phyloP scores from a whole-genome alignment of 2,797 vertebrate species.

The Gorsachius magnificus region DNA sequence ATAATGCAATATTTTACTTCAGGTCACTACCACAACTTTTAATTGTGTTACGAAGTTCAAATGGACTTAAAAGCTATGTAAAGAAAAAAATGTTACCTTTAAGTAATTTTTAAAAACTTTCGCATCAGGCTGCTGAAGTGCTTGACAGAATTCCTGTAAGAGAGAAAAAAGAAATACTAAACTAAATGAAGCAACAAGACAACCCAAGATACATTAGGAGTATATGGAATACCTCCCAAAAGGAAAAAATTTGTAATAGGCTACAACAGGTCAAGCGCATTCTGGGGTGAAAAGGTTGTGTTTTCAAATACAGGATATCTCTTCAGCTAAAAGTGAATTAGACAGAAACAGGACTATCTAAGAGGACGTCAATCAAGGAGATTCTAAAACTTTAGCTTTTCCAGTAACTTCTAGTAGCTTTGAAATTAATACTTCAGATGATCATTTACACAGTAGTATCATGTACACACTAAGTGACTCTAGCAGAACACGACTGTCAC shows the following conservation, averaged over 20 bases:
- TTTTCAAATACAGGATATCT: neutral
- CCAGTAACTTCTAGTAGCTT: neutral
- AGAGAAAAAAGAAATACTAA: neutral
- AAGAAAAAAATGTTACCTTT: slow-evolving; percentile 81
- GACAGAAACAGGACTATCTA: neutral
- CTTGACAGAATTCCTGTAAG: slow-evolving; percentile 92
- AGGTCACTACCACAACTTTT: neutral
- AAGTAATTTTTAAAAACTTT: slow-evolving; percentile 99
- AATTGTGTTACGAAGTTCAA: neutral
- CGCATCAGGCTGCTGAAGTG: slow-evolving; percentile 93
- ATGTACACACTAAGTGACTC: neutral
- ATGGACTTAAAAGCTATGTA: neutral
- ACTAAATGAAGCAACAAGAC: neutral
- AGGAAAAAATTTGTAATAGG: neutral
- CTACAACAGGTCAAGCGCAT: neutral
- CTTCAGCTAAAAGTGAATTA: neutral
- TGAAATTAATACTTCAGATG: neutral
- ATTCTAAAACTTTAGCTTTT: neutral
- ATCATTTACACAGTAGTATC: neutral
- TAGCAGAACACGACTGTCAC: neutral
- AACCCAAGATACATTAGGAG: neutral
- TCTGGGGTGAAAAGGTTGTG: neutral
- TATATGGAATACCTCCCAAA: neutral
- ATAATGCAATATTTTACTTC: neutral
- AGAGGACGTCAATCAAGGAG: neutral